Evolutionary conservation across 2,888 invertebrate species (phyloP).

Genomic region (Caradrina clavipalpis): DNA sequence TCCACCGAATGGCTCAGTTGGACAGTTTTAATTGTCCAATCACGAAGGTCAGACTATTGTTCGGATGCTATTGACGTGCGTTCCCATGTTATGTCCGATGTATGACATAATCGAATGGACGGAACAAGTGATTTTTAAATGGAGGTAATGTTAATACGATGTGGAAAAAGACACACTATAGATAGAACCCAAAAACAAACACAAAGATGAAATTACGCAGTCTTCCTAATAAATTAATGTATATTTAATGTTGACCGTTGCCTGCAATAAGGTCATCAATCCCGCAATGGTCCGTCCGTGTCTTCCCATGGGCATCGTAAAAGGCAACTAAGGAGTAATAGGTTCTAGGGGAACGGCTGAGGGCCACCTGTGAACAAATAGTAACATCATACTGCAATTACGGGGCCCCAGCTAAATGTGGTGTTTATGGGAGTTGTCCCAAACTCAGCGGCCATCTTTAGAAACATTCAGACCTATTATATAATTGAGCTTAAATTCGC

Average conservation of each 20-base stretch:
- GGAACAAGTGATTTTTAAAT: constrained; percentile 24
- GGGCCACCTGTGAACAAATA: constrained; percentile 54
- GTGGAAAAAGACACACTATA: background rate
- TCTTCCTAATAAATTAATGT: constrained; percentile 56
- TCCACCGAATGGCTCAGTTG: constrained; percentile 42
- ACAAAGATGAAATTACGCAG: constrained; percentile 25
- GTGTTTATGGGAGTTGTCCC: constrained; percentile 35
- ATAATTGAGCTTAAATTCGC: too few species aligned
- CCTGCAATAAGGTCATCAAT: constrained; percentile 55
- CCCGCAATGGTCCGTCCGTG: constrained; percentile 40
- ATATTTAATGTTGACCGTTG: constrained; percentile 56
- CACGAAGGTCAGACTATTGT: constrained; percentile 62
- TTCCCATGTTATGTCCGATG: constrained; percentile 53
- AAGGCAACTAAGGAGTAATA: constrained; percentile 55
- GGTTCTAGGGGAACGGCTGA: constrained; percentile 43
- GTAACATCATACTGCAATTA: constrained; percentile 55
- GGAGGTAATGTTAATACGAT: constrained; percentile 28
- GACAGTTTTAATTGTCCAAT: constrained; percentile 59
- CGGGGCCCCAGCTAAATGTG: constrained; percentile 34
- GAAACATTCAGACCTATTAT: background rate
- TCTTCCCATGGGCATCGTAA: constrained; percentile 56
- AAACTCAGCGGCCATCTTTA: background rate
- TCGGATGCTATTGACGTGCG: constrained; percentile 46
- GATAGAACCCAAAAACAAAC: constrained; percentile 33
- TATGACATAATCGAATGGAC: constrained; percentile 50